Percentiles rank a stretch among this genome's conserved stretches.
phyloP scores from a whole-genome alignment of 2,113 vertebrate species.

The Otolemur garnettii region DNA sequence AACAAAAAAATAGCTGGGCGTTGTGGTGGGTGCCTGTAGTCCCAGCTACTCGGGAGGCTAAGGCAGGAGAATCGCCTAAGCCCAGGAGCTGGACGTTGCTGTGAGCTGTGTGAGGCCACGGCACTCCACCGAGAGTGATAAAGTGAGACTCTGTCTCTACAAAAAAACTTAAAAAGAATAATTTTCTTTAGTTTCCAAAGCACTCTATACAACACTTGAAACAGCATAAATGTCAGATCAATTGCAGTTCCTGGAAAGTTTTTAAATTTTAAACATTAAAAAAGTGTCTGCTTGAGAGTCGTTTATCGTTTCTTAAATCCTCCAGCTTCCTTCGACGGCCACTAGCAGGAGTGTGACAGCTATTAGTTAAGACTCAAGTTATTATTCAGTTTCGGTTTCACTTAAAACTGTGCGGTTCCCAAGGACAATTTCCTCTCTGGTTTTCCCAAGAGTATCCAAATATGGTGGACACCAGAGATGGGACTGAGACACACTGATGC shows the following conservation, averaged over 20 bases:
- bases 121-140: too few species aligned
- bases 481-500: background rate
- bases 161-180: constrained; percentile 24
- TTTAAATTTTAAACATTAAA: constrained; percentile 57
- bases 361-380: constrained; percentile 22
- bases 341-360: background rate
- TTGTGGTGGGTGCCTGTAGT: too few species aligned
- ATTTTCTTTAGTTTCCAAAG: constrained; percentile 59
- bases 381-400: background rate
- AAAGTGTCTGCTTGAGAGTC: constrained; percentile 36
- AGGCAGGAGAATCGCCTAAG: too few species aligned
- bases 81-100: too few species aligned
- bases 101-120: too few species aligned
- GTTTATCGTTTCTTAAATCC: constrained; percentile 19
- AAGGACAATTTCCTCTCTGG: background rate
- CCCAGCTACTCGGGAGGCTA: too few species aligned
- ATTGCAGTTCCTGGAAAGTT: background rate
- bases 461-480: background rate
- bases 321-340: background rate
- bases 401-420: background rate
- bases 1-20: too few species aligned
- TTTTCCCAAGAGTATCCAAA: constrained; percentile 33
- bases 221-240: constrained; percentile 33
- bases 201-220: constrained; percentile 10
- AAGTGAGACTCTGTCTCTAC: too few species aligned